Percentiles rank a stretch among this genome's conserved stretches.
These are phyloP conservation scores for Heliocidaris tuberculata DNA, from an alignment of 35 echinoderm and acorn worm species.

Conservation along the genomic window DNA sequence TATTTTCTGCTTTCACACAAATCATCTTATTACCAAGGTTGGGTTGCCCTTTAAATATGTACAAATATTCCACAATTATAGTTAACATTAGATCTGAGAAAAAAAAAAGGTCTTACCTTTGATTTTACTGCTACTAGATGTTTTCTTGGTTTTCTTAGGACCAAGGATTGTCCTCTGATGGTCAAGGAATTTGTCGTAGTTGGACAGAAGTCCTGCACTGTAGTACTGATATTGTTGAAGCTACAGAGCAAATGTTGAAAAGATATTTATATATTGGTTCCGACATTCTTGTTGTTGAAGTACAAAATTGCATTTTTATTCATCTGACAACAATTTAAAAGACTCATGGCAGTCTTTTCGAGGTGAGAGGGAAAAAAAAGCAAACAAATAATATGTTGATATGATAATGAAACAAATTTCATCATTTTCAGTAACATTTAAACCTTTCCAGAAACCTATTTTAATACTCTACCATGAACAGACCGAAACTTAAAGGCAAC, in stretches of 20 bases:
- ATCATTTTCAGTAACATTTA: no score
- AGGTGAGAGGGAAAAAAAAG: no score
- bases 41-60: no score
- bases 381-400: no score
- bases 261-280: background rate
- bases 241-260: conserved; percentile 40
- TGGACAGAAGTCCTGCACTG: conserved; percentile 83
- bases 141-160: conserved; percentile 74
- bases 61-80: background rate
- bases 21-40: no score
- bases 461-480: no score
- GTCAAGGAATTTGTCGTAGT: conserved; percentile 93
- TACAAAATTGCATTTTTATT: background rate
- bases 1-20: no score
- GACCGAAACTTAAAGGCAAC: no score
- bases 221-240: conserved; percentile 94
- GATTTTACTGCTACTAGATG: conserved; percentile 59
- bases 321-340: background rate
- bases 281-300: background rate
- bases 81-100: background rate
- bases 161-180: conserved; percentile 84
- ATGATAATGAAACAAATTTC: no score
- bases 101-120: background rate
- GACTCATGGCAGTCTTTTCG: background rate
- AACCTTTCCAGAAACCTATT: no score